Conservation (phyloP, 2,797 vertebrate genomes). For the Eupleurogrammus muticus region DNA sequence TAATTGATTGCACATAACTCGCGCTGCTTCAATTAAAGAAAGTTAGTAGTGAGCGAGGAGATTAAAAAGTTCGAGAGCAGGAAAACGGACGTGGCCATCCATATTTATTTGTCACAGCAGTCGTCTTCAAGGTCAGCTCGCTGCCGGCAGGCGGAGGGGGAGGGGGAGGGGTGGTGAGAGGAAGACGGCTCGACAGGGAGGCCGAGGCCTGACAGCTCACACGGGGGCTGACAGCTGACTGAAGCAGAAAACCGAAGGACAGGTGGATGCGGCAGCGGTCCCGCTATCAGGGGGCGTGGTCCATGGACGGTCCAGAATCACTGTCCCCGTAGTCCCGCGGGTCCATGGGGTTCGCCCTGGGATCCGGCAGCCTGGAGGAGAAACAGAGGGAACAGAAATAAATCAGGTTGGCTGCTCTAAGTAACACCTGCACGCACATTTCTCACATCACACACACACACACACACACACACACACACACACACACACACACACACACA, state of each 20-base stretch:
- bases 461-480: conserved; percentile 5
- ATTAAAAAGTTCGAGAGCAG: conserved; percentile 54
- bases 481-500: too few species aligned
- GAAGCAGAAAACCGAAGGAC: conserved; percentile 51
- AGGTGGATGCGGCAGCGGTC: conserved; percentile 26
- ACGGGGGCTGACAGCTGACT: conserved; percentile 36
- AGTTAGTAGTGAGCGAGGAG: conserved; percentile 59
- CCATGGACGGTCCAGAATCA: conserved; percentile 73
- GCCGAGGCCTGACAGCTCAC: not conserved
- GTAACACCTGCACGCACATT: conserved; percentile 18
- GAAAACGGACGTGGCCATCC: conserved; percentile 56
- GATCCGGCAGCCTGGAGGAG: conserved; percentile 74
- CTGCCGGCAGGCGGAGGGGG: conserved; percentile 27
- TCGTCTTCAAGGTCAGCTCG: conserved; percentile 70
- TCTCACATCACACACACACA: not conserved
- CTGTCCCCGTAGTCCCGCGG: conserved; percentile 70
- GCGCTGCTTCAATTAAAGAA: conserved; percentile 68
- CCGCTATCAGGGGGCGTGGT: conserved; percentile 76
- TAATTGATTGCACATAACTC: conserved; percentile 72
- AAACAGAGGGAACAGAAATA: conserved; percentile 9
- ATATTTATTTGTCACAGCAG: conserved; percentile 68
- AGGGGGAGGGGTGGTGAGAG: not conserved
- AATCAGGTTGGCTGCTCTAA: not conserved
- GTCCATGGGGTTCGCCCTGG: conserved; percentile 72
- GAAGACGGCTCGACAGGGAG: too few species aligned